phyloP scores from a whole-genome alignment of 2,888 invertebrate genomes.

The Rotaria magnacalcarata region DNA sequence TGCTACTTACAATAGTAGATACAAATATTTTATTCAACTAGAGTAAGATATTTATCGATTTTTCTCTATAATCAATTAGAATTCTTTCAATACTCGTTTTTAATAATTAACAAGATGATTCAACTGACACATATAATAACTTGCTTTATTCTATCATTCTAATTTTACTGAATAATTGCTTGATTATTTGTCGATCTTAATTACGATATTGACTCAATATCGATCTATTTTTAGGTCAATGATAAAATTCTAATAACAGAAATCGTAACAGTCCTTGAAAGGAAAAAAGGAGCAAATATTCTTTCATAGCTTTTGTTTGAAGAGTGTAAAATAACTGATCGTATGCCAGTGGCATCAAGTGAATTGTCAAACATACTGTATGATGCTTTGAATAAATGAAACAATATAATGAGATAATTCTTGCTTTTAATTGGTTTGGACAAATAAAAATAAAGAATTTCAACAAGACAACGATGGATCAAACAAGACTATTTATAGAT shows the following conservation, averaged over 20 bases:
- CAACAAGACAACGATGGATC: too few relatives aligned
- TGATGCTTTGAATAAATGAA: neutral
- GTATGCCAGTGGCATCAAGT: neutral
- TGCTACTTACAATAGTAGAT: neutral
- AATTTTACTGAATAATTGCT: neutral
- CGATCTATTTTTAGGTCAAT: too few relatives aligned
- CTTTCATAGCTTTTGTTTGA: neutral
- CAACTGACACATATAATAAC: too few relatives aligned
- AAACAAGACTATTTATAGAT: too few relatives aligned
- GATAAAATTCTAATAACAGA: too few relatives aligned
- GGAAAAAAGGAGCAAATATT: neutral
- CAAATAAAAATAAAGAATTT: neutral
- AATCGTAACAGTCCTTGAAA: neutral
- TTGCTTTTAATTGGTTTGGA: neutral
- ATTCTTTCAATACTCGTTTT: too few relatives aligned
- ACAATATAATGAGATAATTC: neutral
- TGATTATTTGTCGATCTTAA: too few relatives aligned
- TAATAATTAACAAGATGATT: too few relatives aligned
- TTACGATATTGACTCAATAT: too few relatives aligned
- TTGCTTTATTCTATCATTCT: neutral
- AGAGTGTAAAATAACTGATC: neutral
- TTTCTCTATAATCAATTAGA: too few relatives aligned
- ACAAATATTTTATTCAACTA: neutral
- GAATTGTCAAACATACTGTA: neutral
- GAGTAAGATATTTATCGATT: neutral